Percentiles rank a stretch among this genome's conserved stretches.
Conservation (phyloP, 64 coral and sea anemone species). For the Dendrophyllia cribrosa region DNA sequence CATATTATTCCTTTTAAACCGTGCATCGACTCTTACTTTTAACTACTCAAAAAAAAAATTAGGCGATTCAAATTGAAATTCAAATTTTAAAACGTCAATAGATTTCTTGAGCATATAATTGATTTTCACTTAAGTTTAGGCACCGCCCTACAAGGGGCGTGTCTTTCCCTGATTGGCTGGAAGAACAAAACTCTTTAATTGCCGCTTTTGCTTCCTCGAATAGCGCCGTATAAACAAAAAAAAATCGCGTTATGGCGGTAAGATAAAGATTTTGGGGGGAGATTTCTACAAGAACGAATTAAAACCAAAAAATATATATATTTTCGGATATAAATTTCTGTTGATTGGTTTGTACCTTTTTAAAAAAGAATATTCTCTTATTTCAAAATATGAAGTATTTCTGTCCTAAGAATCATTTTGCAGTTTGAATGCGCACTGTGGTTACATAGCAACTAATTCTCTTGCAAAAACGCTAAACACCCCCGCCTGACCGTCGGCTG, state of each 20-base stretch:
- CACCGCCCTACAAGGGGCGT: constrained; percentile 51
- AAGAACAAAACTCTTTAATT: not conserved
- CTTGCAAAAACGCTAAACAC: constrained; percentile 12
- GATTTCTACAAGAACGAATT: too few relatives aligned
- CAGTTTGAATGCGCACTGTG: not conserved
- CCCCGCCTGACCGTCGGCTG: not conserved
- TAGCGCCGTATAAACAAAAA: not conserved
- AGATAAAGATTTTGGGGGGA: too few relatives aligned
- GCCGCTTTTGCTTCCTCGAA: not conserved
- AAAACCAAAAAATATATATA: too few relatives aligned
- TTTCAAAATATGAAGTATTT: not conserved
- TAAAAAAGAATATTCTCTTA: too few relatives aligned
- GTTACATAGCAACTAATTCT: constrained; percentile 17
- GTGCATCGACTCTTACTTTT: too few relatives aligned
- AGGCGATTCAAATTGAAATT: not conserved
- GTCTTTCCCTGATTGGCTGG: constrained; percentile 26
- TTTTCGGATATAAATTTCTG: too few relatives aligned
- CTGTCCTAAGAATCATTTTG: not conserved
- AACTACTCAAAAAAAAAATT: not conserved
- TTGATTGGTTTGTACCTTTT: too few relatives aligned
- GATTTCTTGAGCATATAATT: not conserved
- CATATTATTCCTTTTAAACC: not conserved
- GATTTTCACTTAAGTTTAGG: constrained; percentile 2
- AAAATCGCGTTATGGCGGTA: not conserved
- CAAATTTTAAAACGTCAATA: not conserved